Evolutionary conservation across 2,113 vertebrate species (phyloP).

Genomic region (Sinocyclocheilus rhinocerous): DNA sequence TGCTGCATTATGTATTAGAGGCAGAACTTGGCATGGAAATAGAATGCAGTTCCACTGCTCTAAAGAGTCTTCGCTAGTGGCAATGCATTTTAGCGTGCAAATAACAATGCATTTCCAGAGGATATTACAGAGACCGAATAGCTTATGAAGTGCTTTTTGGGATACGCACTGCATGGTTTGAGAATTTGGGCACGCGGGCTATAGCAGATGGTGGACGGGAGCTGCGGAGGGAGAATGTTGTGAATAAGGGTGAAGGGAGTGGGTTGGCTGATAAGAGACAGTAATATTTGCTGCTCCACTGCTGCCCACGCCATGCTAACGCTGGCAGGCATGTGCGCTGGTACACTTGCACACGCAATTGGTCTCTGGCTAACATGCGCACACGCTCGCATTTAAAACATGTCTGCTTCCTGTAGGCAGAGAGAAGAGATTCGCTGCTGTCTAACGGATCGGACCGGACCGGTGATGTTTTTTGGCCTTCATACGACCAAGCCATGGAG

Average conservation of each 20-base stretch:
- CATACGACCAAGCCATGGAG: background rate
- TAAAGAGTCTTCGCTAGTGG: conserved; percentile 2
- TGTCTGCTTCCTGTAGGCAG: conserved; percentile 39
- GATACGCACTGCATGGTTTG: background rate
- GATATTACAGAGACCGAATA: background rate
- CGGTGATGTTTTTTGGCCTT: conserved; percentile 1
- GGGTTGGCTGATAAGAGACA: conserved; percentile 45
- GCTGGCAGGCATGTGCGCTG: conserved; percentile 38
- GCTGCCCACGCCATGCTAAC: conserved; percentile 42
- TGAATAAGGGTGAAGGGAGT: conserved; percentile 45
- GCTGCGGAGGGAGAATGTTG: conserved; percentile 23
- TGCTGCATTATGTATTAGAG: conserved; percentile 41
- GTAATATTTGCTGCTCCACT: conserved; percentile 54
- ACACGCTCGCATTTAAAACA: conserved; percentile 1
- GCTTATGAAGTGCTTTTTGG: background rate
- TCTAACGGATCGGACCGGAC: conserved; percentile 3
- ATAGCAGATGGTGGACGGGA: background rate
- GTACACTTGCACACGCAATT: conserved; percentile 1
- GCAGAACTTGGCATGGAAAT: conserved; percentile 28
- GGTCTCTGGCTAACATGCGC: conserved; percentile 34
- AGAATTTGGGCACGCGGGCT: background rate
- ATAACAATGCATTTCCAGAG: conserved; percentile 3
- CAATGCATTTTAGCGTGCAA: background rate
- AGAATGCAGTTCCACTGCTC: conserved; percentile 8
- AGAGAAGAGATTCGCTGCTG: conserved; percentile 3